These are phyloP conservation scores for Saccopteryx leptura DNA, from an alignment of 2,113 vertebrate species.

Conservation along the genomic window DNA sequence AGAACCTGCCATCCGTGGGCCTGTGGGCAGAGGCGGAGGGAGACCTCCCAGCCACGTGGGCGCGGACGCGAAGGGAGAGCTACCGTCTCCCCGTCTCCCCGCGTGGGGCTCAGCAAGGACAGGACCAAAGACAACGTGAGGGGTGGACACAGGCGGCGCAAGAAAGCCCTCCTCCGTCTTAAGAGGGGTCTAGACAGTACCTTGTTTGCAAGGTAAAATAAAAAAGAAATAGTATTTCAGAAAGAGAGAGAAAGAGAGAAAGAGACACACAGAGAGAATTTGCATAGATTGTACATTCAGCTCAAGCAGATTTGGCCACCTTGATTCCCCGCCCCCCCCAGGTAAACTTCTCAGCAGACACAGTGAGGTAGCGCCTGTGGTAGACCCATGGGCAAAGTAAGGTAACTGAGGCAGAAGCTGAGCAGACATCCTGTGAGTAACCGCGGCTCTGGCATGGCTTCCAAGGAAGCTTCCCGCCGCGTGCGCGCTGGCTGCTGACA, in stretches of 20 bases:
- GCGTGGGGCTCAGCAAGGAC: constrained; percentile 80
- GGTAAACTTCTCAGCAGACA: constrained; percentile 88
- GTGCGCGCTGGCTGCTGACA: neutral
- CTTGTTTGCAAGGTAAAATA: constrained; percentile 87
- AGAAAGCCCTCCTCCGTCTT: constrained; percentile 87
- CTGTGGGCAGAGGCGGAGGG: constrained; percentile 33
- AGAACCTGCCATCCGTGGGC: constrained; percentile 40
- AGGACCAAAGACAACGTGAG: constrained; percentile 85
- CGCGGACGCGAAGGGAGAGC: constrained; percentile 59
- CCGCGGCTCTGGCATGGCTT: neutral
- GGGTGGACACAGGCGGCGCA: constrained; percentile 85
- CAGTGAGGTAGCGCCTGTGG: constrained; percentile 91
- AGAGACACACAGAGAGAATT: constrained; percentile 83
- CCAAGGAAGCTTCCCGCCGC: neutral
- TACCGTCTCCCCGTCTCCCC: constrained; percentile 66
- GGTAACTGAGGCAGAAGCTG: constrained; percentile 85
- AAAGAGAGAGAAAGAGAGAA: constrained; percentile 65
- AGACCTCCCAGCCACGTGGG: constrained; percentile 82
- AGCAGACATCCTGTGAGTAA: constrained; percentile 34
- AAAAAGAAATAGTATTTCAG: constrained; percentile 81
- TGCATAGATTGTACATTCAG: constrained; percentile 93
- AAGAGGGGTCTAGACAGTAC: constrained; percentile 89
- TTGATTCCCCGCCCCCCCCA: constrained; percentile 73
- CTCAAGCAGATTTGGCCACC: constrained; percentile 85
- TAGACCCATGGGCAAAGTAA: constrained; percentile 89